Conservation (phyloP, 2,888 invertebrate genomes). For the Eucriotettix oculatus region DNA sequence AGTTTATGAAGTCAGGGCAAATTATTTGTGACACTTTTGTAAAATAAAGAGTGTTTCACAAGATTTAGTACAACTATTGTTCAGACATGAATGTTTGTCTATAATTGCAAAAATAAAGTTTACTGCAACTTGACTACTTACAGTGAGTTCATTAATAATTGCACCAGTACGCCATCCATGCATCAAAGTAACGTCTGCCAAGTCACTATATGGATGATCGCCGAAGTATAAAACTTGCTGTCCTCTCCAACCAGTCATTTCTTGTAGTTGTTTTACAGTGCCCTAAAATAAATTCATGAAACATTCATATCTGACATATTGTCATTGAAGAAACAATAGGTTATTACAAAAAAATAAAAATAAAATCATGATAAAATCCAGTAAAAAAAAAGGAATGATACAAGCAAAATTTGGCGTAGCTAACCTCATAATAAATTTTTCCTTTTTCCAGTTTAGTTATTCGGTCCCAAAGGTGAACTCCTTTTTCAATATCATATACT, state of each 20-base stretch:
- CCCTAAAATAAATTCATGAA: conserved; percentile 40
- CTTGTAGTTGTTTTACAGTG: conserved; percentile 78
- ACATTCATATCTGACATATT: neutral
- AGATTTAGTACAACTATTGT: neutral
- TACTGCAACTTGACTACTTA: conserved; percentile 31
- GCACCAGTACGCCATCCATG: conserved; percentile 98
- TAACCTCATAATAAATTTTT: conserved; percentile 80
- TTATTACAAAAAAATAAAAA: too few species aligned
- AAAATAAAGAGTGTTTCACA: too few species aligned
- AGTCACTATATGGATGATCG: conserved; percentile 93
- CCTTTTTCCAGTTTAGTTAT: conserved; percentile 76
- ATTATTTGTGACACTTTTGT: too few species aligned
- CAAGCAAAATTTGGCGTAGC: neutral
- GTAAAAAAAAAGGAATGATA: too few species aligned
- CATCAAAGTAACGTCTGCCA: conserved; percentile 88
- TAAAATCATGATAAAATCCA: too few species aligned
- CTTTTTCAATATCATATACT: conserved; percentile 63
- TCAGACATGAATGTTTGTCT: neutral
- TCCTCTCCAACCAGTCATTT: conserved; percentile 83
- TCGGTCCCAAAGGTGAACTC: conserved; percentile 80
- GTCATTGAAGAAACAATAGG: neutral
- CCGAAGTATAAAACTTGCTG: conserved; percentile 92
- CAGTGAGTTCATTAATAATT: conserved; percentile 85
- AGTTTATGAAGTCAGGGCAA: too few species aligned
- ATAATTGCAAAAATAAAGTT: neutral